Base-by-base conservation (phyloP, 2,888 invertebrate genomes). In the Thera britannica region DNA sequence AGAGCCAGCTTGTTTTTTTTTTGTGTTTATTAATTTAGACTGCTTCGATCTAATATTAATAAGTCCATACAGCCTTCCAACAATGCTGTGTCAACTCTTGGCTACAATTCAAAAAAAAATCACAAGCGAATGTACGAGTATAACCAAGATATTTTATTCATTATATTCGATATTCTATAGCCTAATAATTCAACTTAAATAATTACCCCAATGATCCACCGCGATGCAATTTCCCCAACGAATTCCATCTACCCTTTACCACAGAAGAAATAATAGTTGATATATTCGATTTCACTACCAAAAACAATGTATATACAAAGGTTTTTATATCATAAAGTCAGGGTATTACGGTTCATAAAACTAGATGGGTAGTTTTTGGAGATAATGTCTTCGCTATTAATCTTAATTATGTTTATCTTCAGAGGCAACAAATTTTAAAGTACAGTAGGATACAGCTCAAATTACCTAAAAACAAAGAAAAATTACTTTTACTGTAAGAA, bases 171-270 rank as follows among this genome's bases (percentile, higher is more conserved):
- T 9, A 23, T 34, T 52, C 34, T 46, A 58, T 44, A 35, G 2
- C 44, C 34, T 54, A 58, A 49, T 54, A 60, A 51, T 12, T 65
- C 44, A 65, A 60, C 49, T 41, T 34, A 65, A 61, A 51, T 58
- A 62, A 67, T 62, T 62, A 67, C 58, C 58, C 8, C 44, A 62
- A 58, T 67, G 54, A 67, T 67, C 62, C 58, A 57, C 58, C 41
- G 3, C 54, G 54, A 54, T 62, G 62, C 67, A 67, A 58, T 62
- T 62, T 54, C 61, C 38, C 34, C 58, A 54, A 62, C 58, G 41
- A 62, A 62, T 58, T 48, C 41, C 52, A 66, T 41, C 49, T n/a
- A 49, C 60, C 56, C 57, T 52, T 66, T 44, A 12, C 34, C 49
- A 65, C 55, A 55, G 65, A 56, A 3, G 11, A 52, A 41, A 36